Base-by-base conservation (phyloP, 2,888 invertebrate species). In the Nomada ferruginata region DNA sequence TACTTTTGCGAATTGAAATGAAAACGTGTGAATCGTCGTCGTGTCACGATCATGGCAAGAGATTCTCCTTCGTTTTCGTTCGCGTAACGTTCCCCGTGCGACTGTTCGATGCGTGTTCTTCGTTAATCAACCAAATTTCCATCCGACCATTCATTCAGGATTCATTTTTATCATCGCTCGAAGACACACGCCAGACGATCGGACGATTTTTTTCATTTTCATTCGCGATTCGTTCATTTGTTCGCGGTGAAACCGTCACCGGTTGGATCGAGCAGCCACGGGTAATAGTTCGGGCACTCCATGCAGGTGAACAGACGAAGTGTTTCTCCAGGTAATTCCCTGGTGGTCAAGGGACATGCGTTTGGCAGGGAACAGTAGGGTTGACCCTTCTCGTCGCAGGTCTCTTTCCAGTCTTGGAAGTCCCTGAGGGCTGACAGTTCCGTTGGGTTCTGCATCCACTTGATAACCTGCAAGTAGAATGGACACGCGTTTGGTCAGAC, bases 391-490 rank as follows among this genome's bases (percentile, higher is more conserved):
- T 98, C 97, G 93, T 98, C 98, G 94, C 98, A 98, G 93, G 97
- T 97, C 91, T 98, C 98, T 94, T 98, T 98, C 98, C 98, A 98
- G 94, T 98, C 98, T 90, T 97, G 97, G 96, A 98, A 98, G 93
- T 98, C 98, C 89, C 98, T 95, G 68, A 98, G 95, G 53, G 96
- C 96, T 64, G 97, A 96, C 86, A 98, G 93, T 94, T 98, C 98
- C 47, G 97, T 98, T 74, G 98, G 98, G 91, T 97, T 97, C 94
- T 98, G 98, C 97, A 98, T 98, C 98, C 98, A 98, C 94, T 98
- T 98, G 91, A 98, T 97, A 44, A 98, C 98, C 95, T 97, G 95
- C 15, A 82, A 82, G 84, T 71, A 82, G 36, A 82, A 77, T 1
- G 10, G 0, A 2, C 7, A 10, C 18, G 42, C 7, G 7, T 3